Conservation (phyloP, 2,888 invertebrate genomes). For the Listrodromus nycthemerus region DNA sequence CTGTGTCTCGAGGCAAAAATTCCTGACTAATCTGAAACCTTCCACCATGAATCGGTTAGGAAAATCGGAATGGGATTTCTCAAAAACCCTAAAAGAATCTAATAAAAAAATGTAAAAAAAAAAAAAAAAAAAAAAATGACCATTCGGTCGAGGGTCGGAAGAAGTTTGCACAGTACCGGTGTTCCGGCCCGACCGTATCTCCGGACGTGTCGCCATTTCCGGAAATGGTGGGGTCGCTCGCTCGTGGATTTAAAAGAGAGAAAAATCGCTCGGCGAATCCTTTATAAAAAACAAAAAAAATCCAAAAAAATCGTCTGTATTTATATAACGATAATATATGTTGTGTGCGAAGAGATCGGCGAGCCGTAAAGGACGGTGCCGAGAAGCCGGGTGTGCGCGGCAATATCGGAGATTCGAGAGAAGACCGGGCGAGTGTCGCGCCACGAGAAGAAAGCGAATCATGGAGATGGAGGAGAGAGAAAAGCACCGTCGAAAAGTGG, state of each 20-base stretch:
- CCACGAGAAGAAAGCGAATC: not conserved
- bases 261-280: constrained; percentile 35
- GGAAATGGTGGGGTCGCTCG: constrained; percentile 8
- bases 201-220: constrained; percentile 15
- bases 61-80: no score
- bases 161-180: not conserved
- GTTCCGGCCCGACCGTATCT: constrained; percentile 43
- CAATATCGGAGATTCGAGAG: constrained; percentile 61
- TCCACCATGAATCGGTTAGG: no score
- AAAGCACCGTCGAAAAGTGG: constrained; percentile 39
- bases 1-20: no score
- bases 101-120: not conserved
- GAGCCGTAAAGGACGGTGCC: constrained; percentile 3
- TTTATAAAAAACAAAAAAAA: not conserved
- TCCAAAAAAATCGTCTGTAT: constrained; percentile 36
- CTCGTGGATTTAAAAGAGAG: constrained; percentile 42
- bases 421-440: not conserved
- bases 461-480: constrained; percentile 7
- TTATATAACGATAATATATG: constrained; percentile 42
- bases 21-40: no score
- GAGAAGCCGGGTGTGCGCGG: constrained; percentile 27
- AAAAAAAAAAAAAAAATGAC: constrained; percentile 18
- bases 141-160: not conserved
- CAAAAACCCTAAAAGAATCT: not conserved
- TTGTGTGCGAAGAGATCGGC: constrained; percentile 9